These are phyloP conservation scores for Ophioninae sp. DNA, from an alignment of 2,888 invertebrate genomes.

Conservation along the genomic window DNA sequence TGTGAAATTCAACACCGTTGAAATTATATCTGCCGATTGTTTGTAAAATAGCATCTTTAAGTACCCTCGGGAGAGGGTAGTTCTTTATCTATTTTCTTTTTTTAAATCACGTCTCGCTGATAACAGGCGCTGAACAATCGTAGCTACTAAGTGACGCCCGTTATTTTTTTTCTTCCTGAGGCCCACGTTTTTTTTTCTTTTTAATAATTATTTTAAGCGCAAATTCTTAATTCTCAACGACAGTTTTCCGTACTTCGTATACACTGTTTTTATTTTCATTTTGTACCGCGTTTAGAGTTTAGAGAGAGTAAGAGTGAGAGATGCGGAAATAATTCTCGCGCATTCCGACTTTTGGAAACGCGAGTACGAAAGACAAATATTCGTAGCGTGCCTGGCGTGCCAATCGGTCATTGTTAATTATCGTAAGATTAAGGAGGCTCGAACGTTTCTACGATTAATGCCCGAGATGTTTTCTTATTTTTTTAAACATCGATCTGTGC, in stretches of 20 bases:
- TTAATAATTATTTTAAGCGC: slow-evolving; percentile 31
- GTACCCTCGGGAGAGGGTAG: slow-evolving; percentile 54
- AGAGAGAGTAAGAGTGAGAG: slow-evolving; percentile 26
- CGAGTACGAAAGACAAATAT: slow-evolving; percentile 45
- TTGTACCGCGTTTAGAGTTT: slow-evolving; percentile 41
- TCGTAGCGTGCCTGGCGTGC: slow-evolving; percentile 65
- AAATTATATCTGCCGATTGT: not conserved
- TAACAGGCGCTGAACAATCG: not conserved
- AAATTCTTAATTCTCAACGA: slow-evolving; percentile 46
- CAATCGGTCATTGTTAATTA: slow-evolving; percentile 60
- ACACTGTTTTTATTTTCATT: slow-evolving; percentile 37
- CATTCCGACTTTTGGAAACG: slow-evolving; percentile 58
- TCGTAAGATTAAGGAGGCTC: slow-evolving; percentile 5
- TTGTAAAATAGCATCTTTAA: slow-evolving; percentile 53
- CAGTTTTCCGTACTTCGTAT: slow-evolving; percentile 62
- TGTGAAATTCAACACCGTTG: too few species aligned
- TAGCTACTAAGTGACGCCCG: slow-evolving; percentile 24
- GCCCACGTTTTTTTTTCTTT: slow-evolving; percentile 10
- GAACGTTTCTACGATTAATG: not conserved
- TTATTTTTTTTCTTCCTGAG: slow-evolving; percentile 33
- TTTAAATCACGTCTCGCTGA: slow-evolving; percentile 35
- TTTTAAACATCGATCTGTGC: not conserved
- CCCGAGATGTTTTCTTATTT: not conserved
- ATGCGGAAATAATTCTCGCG: slow-evolving; percentile 48
- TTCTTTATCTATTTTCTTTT: slow-evolving; percentile 5